A percentile compares a stretch with the other conserved stretches of the same genome.
phyloP scores from a whole-genome alignment of 2,797 vertebrate genomes.

The Anguilla anguilla region DNA sequence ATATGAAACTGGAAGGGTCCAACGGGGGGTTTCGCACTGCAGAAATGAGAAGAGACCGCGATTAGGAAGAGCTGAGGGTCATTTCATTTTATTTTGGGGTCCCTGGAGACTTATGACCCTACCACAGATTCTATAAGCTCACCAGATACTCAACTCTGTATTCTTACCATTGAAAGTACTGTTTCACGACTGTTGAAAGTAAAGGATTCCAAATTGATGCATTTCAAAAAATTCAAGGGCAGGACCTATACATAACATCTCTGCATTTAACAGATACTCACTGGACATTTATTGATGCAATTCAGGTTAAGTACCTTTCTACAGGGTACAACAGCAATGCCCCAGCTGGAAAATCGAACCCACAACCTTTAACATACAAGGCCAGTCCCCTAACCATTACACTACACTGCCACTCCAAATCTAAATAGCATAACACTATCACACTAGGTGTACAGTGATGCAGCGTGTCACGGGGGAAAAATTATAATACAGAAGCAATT shows the following conservation, averaged over 20 bases:
- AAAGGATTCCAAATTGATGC: not conserved
- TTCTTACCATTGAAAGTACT: not conserved
- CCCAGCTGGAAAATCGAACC: not conserved
- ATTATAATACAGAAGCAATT: too few relatives aligned
- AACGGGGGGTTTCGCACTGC: slow-evolving; percentile 85
- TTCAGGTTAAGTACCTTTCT: not conserved
- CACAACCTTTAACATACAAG: not conserved
- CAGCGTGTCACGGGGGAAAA: too few relatives aligned
- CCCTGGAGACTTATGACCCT: too few relatives aligned
- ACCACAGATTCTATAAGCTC: not conserved
- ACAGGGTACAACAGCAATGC: not conserved
- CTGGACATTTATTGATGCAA: not conserved
- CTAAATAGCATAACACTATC: not conserved
- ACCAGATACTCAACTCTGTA: not conserved
- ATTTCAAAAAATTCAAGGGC: not conserved
- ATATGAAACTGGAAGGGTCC: slow-evolving; percentile 83
- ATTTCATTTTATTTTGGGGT: not conserved
- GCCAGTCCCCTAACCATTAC: not conserved
- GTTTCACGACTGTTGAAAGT: not conserved
- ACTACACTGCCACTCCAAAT: not conserved
- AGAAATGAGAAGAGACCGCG: slow-evolving; percentile 50
- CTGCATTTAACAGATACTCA: not conserved
- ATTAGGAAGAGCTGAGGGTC: not conserved
- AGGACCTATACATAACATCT: not conserved
- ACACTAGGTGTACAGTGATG: not conserved